These are phyloP conservation scores for Herpetotheres cachinnans DNA, from an alignment of 2,113 vertebrate genomes.

Conservation along the genomic window DNA sequence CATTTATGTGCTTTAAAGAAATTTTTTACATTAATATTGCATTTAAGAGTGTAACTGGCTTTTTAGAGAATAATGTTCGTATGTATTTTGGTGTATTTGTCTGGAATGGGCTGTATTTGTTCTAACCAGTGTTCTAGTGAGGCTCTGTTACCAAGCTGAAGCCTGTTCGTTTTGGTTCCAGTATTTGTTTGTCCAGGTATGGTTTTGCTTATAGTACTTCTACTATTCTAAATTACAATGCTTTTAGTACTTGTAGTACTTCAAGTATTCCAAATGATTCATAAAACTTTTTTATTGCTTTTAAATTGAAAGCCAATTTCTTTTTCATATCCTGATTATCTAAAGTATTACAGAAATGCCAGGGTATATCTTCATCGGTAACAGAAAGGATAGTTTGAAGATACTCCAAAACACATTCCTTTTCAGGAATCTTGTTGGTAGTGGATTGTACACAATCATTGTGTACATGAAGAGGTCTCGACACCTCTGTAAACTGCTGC, in stretches of 20 bases:
- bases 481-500: background rate
- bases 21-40: background rate
- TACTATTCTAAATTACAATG: background rate
- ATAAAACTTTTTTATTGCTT: background rate
- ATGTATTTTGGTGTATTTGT: background rate
- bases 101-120: background rate
- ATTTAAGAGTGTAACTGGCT: background rate
- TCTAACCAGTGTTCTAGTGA: background rate
- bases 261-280: background rate
- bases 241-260: background rate
- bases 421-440: background rate
- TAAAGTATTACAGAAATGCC: background rate
- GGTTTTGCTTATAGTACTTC: background rate
- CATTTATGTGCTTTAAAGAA: background rate
- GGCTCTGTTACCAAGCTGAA: background rate
- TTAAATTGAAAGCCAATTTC: background rate
- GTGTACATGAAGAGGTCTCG: background rate
- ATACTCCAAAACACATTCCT: background rate
- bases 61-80: background rate
- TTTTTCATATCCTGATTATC: background rate
- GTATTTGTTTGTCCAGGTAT: background rate
- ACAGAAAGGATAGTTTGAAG: background rate
- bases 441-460: background rate
- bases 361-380: background rate
- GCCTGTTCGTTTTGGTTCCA: background rate